Conservation (phyloP, 35 echinoderm and acorn worm genomes). For the Stichopus chloronotus region DNA sequence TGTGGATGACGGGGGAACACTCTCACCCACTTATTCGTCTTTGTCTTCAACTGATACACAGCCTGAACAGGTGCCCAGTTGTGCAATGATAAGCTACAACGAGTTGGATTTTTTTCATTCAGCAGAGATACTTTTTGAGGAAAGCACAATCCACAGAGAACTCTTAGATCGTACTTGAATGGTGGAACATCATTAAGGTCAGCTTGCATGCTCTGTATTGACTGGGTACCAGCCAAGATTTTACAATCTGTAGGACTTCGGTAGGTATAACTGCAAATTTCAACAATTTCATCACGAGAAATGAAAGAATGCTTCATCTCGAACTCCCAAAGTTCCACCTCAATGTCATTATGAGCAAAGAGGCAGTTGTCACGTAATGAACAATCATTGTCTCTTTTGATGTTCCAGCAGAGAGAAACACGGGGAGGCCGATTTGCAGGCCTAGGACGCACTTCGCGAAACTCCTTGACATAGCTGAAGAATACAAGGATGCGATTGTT, state of each 20-base stretch:
- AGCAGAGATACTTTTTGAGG: not conserved
- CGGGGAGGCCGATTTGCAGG: conserved; percentile 66
- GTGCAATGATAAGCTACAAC: conserved; percentile 26
- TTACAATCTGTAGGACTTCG: not conserved
- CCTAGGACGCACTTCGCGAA: conserved; percentile 62
- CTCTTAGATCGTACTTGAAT: not conserved
- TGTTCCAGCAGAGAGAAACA: conserved; percentile 67
- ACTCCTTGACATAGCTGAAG: conserved; percentile 42
- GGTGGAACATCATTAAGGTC: not conserved
- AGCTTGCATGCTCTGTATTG: not conserved
- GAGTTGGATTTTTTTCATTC: conserved; percentile 48
- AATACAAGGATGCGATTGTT: conserved; percentile 57
- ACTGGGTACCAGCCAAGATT: not conserved
- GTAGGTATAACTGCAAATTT: not conserved
- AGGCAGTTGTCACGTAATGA: conserved; percentile 56
- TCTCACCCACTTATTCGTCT: conserved; percentile 44
- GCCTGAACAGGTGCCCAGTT: conserved; percentile 29
- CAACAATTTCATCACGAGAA: conserved; percentile 60
- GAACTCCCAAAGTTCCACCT: conserved; percentile 77
- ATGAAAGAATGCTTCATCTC: conserved; percentile 49
- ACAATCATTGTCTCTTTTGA: conserved; percentile 65
- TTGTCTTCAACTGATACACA: conserved; percentile 48
- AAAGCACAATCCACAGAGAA: conserved; percentile 24
- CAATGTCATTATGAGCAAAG: conserved; percentile 80
- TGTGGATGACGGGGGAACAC: conserved; percentile 68